phyloP scores from a whole-genome alignment of 1,140 invertebrate species.

The Drosophila subpulchrella region DNA sequence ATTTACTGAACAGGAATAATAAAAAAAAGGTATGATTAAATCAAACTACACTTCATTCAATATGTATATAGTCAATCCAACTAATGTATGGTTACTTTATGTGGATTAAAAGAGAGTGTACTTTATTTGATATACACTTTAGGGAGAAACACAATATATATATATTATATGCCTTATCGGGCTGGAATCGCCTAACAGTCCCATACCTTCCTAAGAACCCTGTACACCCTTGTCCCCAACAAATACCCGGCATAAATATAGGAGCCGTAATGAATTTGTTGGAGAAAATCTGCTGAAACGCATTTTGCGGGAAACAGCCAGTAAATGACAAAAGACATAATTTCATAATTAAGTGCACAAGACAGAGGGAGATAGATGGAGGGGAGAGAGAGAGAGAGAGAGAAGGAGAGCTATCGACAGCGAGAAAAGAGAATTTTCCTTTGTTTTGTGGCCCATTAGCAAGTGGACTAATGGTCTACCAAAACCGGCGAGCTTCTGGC shows the following conservation, averaged over 20 bases:
- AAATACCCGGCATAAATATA: background rate
- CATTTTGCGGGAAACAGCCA: constrained; percentile 37
- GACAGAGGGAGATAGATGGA: background rate
- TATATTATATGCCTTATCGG: too few species aligned
- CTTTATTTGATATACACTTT: too few species aligned
- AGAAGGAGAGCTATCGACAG: constrained; percentile 17
- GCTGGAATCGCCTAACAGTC: background rate
- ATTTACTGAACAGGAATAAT: background rate
- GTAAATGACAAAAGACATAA: constrained; percentile 51
- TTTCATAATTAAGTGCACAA: constrained; percentile 52
- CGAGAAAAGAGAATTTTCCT: constrained; percentile 33
- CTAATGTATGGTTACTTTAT: too few species aligned
- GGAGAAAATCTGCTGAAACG: constrained; percentile 36
- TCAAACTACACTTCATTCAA: too few species aligned
- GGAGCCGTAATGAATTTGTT: constrained; percentile 26
- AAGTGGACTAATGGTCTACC: constrained; percentile 55
- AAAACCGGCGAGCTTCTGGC: constrained; percentile 23
- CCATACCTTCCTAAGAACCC: background rate
- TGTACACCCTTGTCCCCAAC: background rate
- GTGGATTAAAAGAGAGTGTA: too few species aligned
- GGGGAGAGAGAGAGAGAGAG: background rate
- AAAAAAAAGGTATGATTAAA: too few species aligned
- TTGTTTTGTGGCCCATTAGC: constrained; percentile 46
- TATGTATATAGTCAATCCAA: too few species aligned
- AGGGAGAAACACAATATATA: too few species aligned